phyloP scores from a whole-genome alignment of 2,113 vertebrate species.

The Rissa tridactyla region DNA sequence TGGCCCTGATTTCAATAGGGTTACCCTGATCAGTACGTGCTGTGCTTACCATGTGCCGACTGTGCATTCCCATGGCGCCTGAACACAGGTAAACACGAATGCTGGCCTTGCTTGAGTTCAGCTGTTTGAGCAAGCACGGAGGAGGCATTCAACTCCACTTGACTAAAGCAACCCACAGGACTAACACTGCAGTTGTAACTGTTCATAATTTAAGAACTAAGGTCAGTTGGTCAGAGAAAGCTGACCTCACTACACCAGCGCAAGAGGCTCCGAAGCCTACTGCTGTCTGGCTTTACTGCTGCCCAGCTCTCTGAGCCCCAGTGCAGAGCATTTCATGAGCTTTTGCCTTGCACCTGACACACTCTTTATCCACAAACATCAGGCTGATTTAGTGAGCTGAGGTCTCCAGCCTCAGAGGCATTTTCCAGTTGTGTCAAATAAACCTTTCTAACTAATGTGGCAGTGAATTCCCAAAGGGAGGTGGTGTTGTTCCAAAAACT shows the following conservation, averaged over 20 bases:
- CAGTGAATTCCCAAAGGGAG: neutral
- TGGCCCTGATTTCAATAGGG: neutral
- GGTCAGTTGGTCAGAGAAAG: neutral
- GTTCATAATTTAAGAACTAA: neutral
- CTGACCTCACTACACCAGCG: neutral
- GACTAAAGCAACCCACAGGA: neutral
- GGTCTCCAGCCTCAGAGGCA: neutral
- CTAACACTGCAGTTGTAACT: neutral
- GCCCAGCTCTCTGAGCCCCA: neutral
- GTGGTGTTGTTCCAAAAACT: accelerated
- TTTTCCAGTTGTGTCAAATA: neutral
- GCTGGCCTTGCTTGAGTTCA: neutral
- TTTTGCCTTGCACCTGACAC: neutral
- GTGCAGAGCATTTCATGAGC: accelerated
- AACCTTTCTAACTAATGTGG: neutral
- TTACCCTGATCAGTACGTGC: neutral
- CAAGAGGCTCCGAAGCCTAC: neutral
- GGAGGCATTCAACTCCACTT: neutral
- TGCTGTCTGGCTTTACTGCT: neutral
- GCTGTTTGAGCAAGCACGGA: neutral
- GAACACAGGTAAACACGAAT: neutral
- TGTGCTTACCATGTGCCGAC: neutral
- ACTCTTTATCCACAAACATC: neutral
- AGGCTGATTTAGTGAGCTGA: neutral
- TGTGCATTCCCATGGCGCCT: neutral